phyloP scores from a whole-genome alignment of 2,888 invertebrate genomes.

The Pheosia tremula region DNA sequence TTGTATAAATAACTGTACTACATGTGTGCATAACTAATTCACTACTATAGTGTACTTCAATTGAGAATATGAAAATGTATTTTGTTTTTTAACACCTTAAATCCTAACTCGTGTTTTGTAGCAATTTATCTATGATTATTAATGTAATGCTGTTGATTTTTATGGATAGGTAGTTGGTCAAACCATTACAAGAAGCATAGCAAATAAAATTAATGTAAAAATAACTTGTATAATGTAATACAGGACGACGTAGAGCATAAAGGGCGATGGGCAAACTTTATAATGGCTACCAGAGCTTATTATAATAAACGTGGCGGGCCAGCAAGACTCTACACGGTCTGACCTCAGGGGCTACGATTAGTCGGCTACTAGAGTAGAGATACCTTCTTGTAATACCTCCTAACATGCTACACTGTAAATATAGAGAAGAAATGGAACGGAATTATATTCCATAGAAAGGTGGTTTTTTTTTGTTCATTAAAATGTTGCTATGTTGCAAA shows the following conservation, averaged over 20 bases:
- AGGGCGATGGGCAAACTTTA: conserved; percentile 71
- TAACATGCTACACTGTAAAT: conserved; percentile 49
- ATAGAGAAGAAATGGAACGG: conserved; percentile 42
- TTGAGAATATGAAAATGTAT: no score
- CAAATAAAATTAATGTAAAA: conserved; percentile 49
- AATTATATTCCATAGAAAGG: neutral
- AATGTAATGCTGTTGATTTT: no score
- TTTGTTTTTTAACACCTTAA: no score
- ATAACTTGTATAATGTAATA: conserved; percentile 53
- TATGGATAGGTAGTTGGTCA: neutral
- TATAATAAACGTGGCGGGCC: conserved; percentile 80
- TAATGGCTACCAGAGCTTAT: conserved; percentile 72
- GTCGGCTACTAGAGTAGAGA: conserved; percentile 64
- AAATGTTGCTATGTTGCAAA: no score
- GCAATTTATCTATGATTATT: no score
- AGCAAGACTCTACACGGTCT: conserved; percentile 72
- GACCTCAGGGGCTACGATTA: conserved; percentile 79
- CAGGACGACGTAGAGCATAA: conserved; percentile 41
- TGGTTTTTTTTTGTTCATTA: no score
- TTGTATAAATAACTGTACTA: no score
- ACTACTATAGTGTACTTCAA: no score
- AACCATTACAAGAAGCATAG: conserved; percentile 18
- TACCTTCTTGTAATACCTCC: conserved; percentile 60
- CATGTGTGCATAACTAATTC: no score
- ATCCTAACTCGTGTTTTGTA: no score